phyloP scores from a whole-genome alignment of 2,888 invertebrate species.

The Pandemis cinnamomeana region DNA sequence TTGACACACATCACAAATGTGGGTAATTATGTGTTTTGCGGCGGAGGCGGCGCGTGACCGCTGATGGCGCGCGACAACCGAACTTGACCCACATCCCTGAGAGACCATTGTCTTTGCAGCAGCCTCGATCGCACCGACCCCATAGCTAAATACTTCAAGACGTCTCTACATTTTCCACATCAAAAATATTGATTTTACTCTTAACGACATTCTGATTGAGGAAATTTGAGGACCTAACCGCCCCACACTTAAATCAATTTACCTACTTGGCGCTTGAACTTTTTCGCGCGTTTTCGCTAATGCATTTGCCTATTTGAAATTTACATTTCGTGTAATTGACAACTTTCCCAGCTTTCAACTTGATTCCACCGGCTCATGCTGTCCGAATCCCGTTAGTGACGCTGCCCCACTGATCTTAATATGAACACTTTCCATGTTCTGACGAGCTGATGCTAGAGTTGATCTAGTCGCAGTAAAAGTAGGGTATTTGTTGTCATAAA shows the following conservation, averaged over 20 bases:
- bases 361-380: conserved; percentile 65
- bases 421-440: conserved; percentile 60
- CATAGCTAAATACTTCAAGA: conserved; percentile 55
- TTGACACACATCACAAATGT: conserved; percentile 32
- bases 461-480: conserved; percentile 31
- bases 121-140: conserved; percentile 59
- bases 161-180: conserved; percentile 53
- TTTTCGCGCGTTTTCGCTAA: conserved; percentile 27
- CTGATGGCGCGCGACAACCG: conserved; percentile 57
- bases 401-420: conserved; percentile 71
- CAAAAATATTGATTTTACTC: conserved; percentile 13
- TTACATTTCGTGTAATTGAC: conserved; percentile 67
- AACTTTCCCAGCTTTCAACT: conserved; percentile 81
- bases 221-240: conserved; percentile 11
- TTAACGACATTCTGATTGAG: conserved; percentile 35
- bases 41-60: conserved; percentile 58
- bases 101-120: conserved; percentile 72
- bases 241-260: conserved; percentile 13
- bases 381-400: conserved; percentile 71
- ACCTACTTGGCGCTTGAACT: neutral
- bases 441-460: conserved; percentile 33
- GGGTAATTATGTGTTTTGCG: conserved; percentile 32
- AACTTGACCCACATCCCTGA: conserved; percentile 80
- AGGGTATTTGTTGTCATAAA: conserved; percentile 8
- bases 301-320: conserved; percentile 31